These are phyloP conservation scores for Rhyacophila evoluta DNA, from an alignment of 2,888 invertebrate genomes.

Conservation along the genomic window DNA sequence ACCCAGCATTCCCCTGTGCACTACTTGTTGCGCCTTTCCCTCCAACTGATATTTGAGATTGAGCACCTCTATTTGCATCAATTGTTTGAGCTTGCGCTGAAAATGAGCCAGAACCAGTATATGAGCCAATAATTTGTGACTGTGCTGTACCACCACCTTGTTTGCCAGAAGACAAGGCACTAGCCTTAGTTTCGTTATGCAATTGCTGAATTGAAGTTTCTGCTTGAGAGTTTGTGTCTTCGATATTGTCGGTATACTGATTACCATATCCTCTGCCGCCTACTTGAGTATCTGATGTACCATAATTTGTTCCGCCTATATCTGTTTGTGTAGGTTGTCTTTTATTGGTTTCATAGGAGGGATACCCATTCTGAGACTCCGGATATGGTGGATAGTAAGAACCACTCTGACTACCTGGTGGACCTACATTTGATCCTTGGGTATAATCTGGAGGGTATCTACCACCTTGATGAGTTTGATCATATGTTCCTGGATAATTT, in stretches of 20 bases:
- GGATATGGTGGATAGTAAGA: slow-evolving; percentile 21
- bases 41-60: slow-evolving; percentile 77
- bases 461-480: slow-evolving; percentile 44
- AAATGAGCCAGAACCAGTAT: slow-evolving; percentile 82
- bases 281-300: neutral
- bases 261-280: slow-evolving; percentile 17
- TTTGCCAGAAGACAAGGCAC: slow-evolving; percentile 82
- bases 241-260: slow-evolving; percentile 58
- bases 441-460: slow-evolving; percentile 41
- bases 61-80: slow-evolving; percentile 79
- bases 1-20: slow-evolving; percentile 80
- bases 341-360: neutral
- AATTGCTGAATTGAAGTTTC: slow-evolving; percentile 73
- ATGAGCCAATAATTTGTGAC: slow-evolving; percentile 85
- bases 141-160: slow-evolving; percentile 82
- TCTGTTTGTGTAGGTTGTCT: neutral
- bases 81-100: slow-evolving; percentile 86
- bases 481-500: slow-evolving; percentile 46
- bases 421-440: slow-evolving; percentile 42
- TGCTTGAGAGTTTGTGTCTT: slow-evolving; percentile 81
- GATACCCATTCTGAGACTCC: slow-evolving; percentile 42
- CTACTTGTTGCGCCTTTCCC: slow-evolving; percentile 81
- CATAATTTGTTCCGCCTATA: neutral
- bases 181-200: slow-evolving; percentile 77
- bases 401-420: slow-evolving; percentile 46